A percentile compares a stretch with the other conserved stretches of the same genome.
These are phyloP conservation scores for Electrophaes corylata DNA, from an alignment of 2,888 invertebrate species.

Conservation along the genomic window DNA sequence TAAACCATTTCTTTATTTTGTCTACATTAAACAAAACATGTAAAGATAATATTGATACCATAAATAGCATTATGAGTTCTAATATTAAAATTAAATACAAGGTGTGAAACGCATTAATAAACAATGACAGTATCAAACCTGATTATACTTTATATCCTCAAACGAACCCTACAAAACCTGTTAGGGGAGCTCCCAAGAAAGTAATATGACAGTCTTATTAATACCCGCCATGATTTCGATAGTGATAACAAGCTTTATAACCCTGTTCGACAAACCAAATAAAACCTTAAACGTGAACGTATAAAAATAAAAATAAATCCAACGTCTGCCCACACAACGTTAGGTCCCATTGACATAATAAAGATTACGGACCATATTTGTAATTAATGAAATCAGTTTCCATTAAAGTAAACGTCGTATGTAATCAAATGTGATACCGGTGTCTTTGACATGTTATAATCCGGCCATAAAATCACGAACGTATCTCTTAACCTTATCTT, in stretches of 20 bases:
- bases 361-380: conserved; percentile 71
- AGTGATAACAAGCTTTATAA: conserved; percentile 72
- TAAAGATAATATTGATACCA: not conserved
- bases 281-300: conserved; percentile 54
- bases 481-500: conserved; percentile 55
- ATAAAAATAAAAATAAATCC: conserved; percentile 54
- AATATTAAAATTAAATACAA: conserved; percentile 36
- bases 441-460: conserved; percentile 64
- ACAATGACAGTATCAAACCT: conserved; percentile 40
- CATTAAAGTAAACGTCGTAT: conserved; percentile 60
- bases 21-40: not conserved
- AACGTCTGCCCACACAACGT: conserved; percentile 52
- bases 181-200: conserved; percentile 53
- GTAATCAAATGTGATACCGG: conserved; percentile 60
- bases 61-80: conserved; percentile 2
- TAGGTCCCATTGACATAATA: conserved; percentile 59
- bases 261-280: conserved; percentile 58
- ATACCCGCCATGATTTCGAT: conserved; percentile 69
- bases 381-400: conserved; percentile 77
- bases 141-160: conserved; percentile 43
- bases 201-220: conserved; percentile 74
- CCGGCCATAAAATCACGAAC: conserved; percentile 52
- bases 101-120: conserved; percentile 50
- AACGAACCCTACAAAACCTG: conserved; percentile 45
- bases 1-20: no score